Evolutionary conservation across 2,888 invertebrate species (phyloP).

Genomic region (Acleris sparsana): DNA sequence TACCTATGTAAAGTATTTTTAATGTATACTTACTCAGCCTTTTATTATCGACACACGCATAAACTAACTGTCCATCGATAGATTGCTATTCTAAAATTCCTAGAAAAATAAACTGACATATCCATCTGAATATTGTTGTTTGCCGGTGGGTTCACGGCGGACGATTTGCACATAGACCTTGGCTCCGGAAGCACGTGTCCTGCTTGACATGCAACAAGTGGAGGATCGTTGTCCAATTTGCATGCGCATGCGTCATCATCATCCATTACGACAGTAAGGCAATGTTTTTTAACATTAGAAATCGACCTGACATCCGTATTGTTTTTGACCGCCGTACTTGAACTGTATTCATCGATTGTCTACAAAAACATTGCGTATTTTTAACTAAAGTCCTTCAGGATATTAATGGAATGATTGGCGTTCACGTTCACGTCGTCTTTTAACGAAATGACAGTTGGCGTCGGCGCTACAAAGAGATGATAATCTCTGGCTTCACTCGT

Average conservation of each 20-base stretch:
- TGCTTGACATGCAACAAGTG: conserved; percentile 60
- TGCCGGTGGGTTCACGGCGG: conserved; percentile 5
- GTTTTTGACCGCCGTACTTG: neutral
- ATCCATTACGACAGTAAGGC: conserved; percentile 14
- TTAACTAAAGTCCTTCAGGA: conserved; percentile 2
- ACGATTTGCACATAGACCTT: conserved; percentile 49
- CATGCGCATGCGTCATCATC: conserved; percentile 44
- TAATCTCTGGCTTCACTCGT: conserved; percentile 51
- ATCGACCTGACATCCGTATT: neutral
- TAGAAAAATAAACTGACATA: no score
- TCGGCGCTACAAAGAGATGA: conserved; percentile 58
- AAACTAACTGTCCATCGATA: no score
- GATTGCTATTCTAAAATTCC: no score
- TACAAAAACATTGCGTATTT: conserved; percentile 5
- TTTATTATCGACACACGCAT: no score
- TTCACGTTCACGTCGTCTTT: conserved; percentile 16
- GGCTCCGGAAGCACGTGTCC: conserved; percentile 60
- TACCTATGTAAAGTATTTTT: no score
- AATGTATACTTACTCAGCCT: no score
- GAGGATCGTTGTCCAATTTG: conserved; percentile 51
- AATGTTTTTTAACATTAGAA: conserved; percentile 4
- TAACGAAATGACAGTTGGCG: conserved; percentile 41
- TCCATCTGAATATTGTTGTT: neutral
- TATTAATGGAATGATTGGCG: conserved; percentile 16
- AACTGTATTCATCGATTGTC: neutral